Evolutionary conservation across 2,113 vertebrate genomes (phyloP).

Genomic region (Spea bombifrons): DNA sequence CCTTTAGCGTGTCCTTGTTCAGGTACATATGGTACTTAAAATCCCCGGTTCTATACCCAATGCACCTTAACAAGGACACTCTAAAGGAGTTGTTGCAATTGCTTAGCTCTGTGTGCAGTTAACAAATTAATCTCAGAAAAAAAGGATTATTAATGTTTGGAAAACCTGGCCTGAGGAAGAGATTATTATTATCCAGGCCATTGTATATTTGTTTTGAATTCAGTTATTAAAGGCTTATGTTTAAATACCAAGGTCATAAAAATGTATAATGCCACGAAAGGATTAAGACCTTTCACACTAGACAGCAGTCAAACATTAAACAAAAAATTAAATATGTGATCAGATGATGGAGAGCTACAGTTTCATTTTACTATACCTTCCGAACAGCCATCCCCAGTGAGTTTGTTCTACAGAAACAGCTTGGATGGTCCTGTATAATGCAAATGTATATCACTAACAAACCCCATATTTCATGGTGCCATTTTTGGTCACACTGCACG

Average conservation of each 20-base stretch:
- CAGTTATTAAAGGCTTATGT: background rate
- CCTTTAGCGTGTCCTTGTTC: background rate
- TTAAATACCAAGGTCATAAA: slow-evolving; percentile 1
- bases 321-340: too few species aligned
- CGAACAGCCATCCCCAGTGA: too few species aligned
- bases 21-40: background rate
- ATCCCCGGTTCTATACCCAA: too few species aligned
- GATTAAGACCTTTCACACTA: background rate
- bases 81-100: background rate
- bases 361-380: too few species aligned
- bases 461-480: too few species aligned
- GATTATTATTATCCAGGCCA: background rate
- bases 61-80: background rate
- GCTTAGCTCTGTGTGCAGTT: background rate
- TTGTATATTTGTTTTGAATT: background rate
- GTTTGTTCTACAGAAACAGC: too few species aligned
- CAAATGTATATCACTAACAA: too few species aligned
- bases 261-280: background rate
- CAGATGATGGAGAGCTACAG: too few species aligned
- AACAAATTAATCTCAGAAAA: background rate
- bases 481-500: too few species aligned
- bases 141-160: background rate
- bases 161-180: background rate
- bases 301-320: too few species aligned
- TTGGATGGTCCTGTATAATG: too few species aligned